phyloP scores from a whole-genome alignment of 2,113 vertebrate genomes.

The Syngnathus floridae region DNA sequence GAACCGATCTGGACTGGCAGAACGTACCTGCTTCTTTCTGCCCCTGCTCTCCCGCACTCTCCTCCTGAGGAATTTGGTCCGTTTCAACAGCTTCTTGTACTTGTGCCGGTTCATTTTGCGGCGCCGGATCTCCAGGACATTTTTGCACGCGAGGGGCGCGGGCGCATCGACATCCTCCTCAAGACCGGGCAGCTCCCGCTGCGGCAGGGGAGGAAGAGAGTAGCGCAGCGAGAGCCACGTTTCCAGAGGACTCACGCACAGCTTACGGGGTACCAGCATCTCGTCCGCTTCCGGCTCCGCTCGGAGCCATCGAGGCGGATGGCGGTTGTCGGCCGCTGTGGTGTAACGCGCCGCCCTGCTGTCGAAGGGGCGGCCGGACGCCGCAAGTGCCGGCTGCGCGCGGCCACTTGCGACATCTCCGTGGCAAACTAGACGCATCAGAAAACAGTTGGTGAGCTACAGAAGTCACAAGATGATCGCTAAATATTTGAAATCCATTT shows the following conservation, averaged over 20 bases:
- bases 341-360: slow-evolving; percentile 55
- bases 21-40: slow-evolving; percentile 72
- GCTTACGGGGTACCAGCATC: slow-evolving; percentile 81
- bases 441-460: background rate
- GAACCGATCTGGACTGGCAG: background rate
- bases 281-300: slow-evolving; percentile 82
- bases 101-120: slow-evolving; percentile 92
- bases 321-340: slow-evolving; percentile 61
- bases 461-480: background rate
- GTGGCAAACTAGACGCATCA: slow-evolving; percentile 40
- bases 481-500: background rate
- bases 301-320: slow-evolving; percentile 61
- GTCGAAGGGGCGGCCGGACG: slow-evolving; percentile 24
- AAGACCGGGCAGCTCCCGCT: slow-evolving; percentile 25
- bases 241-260: slow-evolving; percentile 87
- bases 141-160: slow-evolving; percentile 73
- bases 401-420: slow-evolving; percentile 35
- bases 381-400: slow-evolving; percentile 17
- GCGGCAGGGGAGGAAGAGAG: slow-evolving; percentile 69
- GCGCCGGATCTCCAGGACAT: slow-evolving; percentile 83
- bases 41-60: slow-evolving; percentile 72
- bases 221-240: slow-evolving; percentile 84
- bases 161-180: slow-evolving; percentile 42
- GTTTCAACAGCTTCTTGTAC: slow-evolving; percentile 83
- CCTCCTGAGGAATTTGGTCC: slow-evolving; percentile 76